A percentile compares a stretch with the other conserved stretches of the same genome.
phyloP scores from a whole-genome alignment of 1,140 invertebrate species.

The Sycobia sp. region DNA sequence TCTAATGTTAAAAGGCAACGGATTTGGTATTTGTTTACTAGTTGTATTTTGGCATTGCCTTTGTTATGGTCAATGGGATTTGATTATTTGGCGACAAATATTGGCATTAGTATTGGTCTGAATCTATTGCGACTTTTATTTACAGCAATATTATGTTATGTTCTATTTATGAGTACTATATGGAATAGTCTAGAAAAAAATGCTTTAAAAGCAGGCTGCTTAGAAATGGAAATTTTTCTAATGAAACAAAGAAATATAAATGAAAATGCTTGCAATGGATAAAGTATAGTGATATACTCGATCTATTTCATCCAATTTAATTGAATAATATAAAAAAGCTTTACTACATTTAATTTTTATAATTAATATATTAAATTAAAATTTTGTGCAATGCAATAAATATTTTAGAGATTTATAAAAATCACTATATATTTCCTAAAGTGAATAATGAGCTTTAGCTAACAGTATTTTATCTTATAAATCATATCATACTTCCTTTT shows the following conservation, averaged over 20 bases:
- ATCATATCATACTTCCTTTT: too few relatives aligned
- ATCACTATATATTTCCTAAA: too few relatives aligned
- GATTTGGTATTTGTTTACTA: constrained; percentile 66
- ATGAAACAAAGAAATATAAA: constrained; percentile 42
- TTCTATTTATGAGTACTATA: constrained; percentile 75
- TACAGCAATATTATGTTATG: constrained; percentile 70
- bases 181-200: constrained; percentile 82
- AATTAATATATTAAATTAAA: too few relatives aligned
- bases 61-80: constrained; percentile 60
- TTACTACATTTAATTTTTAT: too few relatives aligned
- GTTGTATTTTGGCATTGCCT: constrained; percentile 59
- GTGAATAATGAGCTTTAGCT: too few relatives aligned
- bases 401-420: too few relatives aligned
- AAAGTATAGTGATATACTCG: too few relatives aligned
- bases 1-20: constrained; percentile 64
- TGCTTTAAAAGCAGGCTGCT: constrained; percentile 73
- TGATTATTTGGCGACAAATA: constrained; percentile 45
- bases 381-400: too few relatives aligned
- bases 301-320: too few relatives aligned
- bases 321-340: too few relatives aligned
- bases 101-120: constrained; percentile 58
- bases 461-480: too few relatives aligned
- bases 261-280: too few relatives aligned
- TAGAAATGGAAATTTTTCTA: constrained; percentile 66
- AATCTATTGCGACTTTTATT: constrained; percentile 67